Percentiles rank a stretch among this genome's conserved stretches.
Conservation (phyloP, 2,888 invertebrate genomes). For the Pardosa pseudoannulata region DNA sequence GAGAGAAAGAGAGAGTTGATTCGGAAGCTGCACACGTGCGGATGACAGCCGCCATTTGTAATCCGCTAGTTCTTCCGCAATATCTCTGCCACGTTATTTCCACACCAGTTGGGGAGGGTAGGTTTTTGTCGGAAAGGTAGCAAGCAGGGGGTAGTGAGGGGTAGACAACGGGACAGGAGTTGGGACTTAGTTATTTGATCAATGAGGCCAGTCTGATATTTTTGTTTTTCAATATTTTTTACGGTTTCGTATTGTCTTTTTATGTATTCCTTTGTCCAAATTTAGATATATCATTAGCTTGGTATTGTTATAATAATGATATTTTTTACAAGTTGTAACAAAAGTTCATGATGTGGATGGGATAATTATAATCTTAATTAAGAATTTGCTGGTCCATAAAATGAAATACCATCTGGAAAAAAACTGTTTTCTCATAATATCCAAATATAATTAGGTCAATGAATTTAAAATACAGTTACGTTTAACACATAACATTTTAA, state of each 20-base stretch:
- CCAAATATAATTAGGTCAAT: too few species aligned
- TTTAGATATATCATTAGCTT: too few species aligned
- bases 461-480: too few species aligned
- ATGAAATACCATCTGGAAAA: too few species aligned
- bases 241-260: not conserved
- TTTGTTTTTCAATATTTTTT: not conserved
- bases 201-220: constrained; percentile 33
- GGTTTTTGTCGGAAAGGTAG: constrained; percentile 4
- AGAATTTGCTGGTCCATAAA: too few species aligned
- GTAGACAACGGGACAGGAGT: constrained; percentile 28
- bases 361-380: too few species aligned
- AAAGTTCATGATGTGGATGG: too few species aligned
- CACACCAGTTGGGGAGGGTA: constrained; percentile 53
- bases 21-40: constrained; percentile 65
- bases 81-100: constrained; percentile 55
- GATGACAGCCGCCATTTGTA: constrained; percentile 69
- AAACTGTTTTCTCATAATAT: too few species aligned
- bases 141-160: constrained; percentile 1
- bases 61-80: constrained; percentile 54
- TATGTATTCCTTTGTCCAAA: too few species aligned
- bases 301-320: too few species aligned
- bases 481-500: too few species aligned
- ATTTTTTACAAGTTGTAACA: too few species aligned
- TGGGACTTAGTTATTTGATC: constrained; percentile 52
- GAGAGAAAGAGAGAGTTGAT: constrained; percentile 40